Conservation (phyloP, 2,797 vertebrate species). For the Pseudochaenichthys georgianus region DNA sequence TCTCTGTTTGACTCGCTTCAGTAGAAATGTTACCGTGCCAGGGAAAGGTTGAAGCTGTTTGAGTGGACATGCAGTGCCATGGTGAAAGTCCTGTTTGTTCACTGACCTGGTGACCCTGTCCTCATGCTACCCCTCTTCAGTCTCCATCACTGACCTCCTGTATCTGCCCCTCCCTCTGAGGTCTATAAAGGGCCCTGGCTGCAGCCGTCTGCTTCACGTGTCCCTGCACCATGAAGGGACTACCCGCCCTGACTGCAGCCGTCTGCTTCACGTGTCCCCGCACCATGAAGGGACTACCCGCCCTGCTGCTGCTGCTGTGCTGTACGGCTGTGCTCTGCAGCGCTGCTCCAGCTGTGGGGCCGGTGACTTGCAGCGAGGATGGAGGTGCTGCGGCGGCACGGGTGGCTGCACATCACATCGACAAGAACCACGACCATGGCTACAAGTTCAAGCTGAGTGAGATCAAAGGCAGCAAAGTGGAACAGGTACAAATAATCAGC, state of each 20-base stretch:
- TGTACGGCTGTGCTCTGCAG: slow-evolving; percentile 31
- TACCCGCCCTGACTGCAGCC: too few species aligned
- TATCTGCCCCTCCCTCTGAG: background rate
- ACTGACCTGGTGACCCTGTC: background rate
- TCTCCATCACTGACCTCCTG: background rate
- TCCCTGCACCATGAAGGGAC: too few species aligned
- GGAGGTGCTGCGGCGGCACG: background rate
- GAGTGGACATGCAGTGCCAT: background rate
- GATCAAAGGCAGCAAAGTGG: background rate
- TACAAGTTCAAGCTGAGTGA: slow-evolving; percentile 68
- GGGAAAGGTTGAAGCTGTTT: background rate
- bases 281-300: too few species aligned
- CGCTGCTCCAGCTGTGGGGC: background rate
- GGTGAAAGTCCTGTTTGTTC: slow-evolving; percentile 54
- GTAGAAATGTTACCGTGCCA: background rate
- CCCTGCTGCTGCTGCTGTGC: slow-evolving; percentile 36
- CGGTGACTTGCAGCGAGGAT: slow-evolving; percentile 31
- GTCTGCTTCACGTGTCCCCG: too few species aligned
- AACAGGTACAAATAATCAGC: slow-evolving; percentile 11
- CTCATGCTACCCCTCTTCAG: background rate
- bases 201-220: background rate
- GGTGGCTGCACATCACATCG: slow-evolving; percentile 57
- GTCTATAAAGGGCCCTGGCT: slow-evolving; percentile 15
- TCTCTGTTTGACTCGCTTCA: background rate
- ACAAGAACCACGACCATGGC: slow-evolving; percentile 61